Evolutionary conservation across 1,140 invertebrate genomes (phyloP), one percentile per base, ranked within the genome.

Genomic region (Vanessa tameamea): DNA sequence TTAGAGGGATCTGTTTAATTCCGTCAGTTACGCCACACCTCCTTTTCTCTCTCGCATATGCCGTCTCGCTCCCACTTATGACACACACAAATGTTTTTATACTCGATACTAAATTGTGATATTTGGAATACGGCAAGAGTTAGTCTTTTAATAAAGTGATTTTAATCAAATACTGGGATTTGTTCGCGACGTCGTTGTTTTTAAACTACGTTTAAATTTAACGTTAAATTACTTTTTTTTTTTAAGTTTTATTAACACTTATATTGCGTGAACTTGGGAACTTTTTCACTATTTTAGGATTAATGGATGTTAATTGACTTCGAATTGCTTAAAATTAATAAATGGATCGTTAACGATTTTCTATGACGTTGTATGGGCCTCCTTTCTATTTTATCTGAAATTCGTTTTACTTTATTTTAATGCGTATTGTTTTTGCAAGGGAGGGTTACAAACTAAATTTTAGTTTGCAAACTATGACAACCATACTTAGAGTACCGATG

Each of bases 11-110:
- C 81, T 69, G 53, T 53, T 72, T 67, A 72, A 66, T 61, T 66
- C 82, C 82, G 82, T 47, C 47, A 57, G 47, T 9, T 73, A 77
- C 76, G 82, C 83, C 76, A 85, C 85, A 82, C 85, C 85, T 79
- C 64, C 73, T 76, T 75, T 73, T 65, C 81, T 69, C 47, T 86
- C 84, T 80, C 80, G 13, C 53, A 31, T 73, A 53, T 47, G 31
- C 53, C 50, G 43, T 82, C 70, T 74, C 73, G 72, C 70, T 88
- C 79, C 20, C 69, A 69, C 81, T 31, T 59, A 75, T 68, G 48
- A 69, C 57, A 63, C 72, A 72, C 57, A 63, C 72, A 72, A 75
- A 72, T 72, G 79, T 83, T 86, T 69, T 79, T 61, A 13, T 16
- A 31, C 31, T 37, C 31, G 57, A 61, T 61, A 61, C 57, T n/a